Evolutionary conservation across 2,113 vertebrate genomes (phyloP).

Genomic region (Pungitius pungitius): DNA sequence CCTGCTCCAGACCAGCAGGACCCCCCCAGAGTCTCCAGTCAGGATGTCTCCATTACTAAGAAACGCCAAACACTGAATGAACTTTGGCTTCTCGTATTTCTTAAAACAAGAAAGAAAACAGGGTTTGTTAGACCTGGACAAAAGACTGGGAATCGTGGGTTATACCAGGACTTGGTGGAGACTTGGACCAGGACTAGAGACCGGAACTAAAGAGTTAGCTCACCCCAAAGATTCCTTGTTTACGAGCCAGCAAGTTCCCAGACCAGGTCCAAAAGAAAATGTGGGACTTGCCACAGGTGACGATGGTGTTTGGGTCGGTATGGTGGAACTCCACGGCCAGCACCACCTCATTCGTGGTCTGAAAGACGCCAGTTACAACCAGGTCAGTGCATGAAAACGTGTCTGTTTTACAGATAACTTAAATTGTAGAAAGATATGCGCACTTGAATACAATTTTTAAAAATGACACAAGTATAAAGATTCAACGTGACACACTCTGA

Average conservation of each 20-base stretch:
- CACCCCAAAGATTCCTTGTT: constrained; percentile 98
- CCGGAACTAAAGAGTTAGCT: constrained; percentile 45
- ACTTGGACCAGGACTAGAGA: neutral
- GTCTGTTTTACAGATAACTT: neutral
- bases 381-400: neutral
- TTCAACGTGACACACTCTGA: neutral
- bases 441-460: neutral
- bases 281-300: constrained; percentile 98
- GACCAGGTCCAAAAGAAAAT: constrained; percentile 99
- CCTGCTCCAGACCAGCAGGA: constrained; percentile 93
- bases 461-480: neutral
- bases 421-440: neutral
- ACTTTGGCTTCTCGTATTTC: constrained; percentile 99
- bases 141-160: no score
- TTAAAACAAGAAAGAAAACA: constrained; percentile 56
- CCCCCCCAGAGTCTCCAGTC: constrained; percentile 94
- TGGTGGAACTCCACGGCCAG: constrained; percentile 95
- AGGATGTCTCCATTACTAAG: constrained; percentile 93
- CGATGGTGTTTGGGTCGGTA: constrained; percentile 91
- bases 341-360: constrained; percentile 87
- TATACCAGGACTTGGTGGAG: neutral
- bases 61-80: constrained; percentile 94
- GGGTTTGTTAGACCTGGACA: neutral
- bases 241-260: constrained; percentile 90
- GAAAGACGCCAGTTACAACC: constrained; percentile 13